phyloP scores from a whole-genome alignment of 2,113 vertebrate genomes.

The Coptodon rendalli region DNA sequence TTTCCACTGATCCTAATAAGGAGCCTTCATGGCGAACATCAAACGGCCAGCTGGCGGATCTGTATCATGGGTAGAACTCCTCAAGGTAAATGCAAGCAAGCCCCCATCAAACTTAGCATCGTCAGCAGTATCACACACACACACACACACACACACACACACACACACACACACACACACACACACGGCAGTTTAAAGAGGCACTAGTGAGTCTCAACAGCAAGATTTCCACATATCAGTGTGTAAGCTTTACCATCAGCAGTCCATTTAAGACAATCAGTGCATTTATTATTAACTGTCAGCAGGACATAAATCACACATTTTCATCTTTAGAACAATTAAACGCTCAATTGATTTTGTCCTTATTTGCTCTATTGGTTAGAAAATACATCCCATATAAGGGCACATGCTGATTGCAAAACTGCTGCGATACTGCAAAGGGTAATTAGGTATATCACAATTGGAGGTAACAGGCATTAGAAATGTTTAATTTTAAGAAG shows the following conservation, averaged over 20 bases:
- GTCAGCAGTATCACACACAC: constrained; percentile 25
- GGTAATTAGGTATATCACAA: constrained; percentile 48
- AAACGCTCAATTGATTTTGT: constrained; percentile 47
- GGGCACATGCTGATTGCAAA: constrained; percentile 24
- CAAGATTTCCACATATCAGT: neutral
- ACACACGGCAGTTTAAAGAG: neutral
- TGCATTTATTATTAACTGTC: neutral
- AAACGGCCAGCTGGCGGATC: constrained; percentile 26
- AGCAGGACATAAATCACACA: constrained; percentile 33
- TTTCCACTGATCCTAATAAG: constrained; percentile 37
- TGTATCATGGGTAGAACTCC: constrained; percentile 19
- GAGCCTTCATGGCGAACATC: constrained; percentile 33
- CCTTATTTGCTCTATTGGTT: constrained; percentile 35
- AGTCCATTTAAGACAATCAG: neutral
- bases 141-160: neutral
- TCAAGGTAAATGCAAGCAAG: constrained; percentile 34
- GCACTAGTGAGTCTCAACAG: neutral
- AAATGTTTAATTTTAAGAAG: constrained; percentile 32
- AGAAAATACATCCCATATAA: constrained; percentile 16
- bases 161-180: neutral
- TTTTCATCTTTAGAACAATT: constrained; percentile 51
- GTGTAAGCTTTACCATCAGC: neutral
- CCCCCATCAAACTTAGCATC: constrained; percentile 3
- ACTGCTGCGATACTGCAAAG: constrained; percentile 16
- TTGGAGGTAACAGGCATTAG: constrained; percentile 26